Percentiles rank a stretch among this genome's conserved stretches.
Conservation (phyloP, 1,140 invertebrate species). For the Eueides isabella region DNA sequence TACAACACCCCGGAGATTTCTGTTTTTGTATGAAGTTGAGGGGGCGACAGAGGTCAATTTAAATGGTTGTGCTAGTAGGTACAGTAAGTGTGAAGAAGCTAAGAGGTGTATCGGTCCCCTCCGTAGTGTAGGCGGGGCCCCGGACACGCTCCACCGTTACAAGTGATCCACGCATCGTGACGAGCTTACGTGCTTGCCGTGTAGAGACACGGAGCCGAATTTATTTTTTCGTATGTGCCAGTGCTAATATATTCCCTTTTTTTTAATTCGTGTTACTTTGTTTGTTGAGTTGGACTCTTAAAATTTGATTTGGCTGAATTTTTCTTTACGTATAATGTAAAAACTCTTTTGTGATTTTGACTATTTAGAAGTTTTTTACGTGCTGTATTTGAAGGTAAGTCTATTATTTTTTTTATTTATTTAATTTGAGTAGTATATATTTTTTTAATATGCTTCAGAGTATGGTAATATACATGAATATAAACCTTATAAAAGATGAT, state of each 20-base stretch:
- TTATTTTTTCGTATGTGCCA: conserved; percentile 36
- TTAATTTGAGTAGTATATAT: background rate
- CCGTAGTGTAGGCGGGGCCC: conserved; percentile 70
- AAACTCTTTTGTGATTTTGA: conserved; percentile 14
- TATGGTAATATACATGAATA: no score
- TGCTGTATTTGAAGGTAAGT: conserved; percentile 15
- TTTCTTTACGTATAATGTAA: conserved; percentile 22
- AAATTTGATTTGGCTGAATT: conserved; percentile 19
- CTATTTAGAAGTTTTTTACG: conserved; percentile 9
- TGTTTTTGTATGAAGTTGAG: conserved; percentile 19
- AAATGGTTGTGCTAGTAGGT: conserved; percentile 65
- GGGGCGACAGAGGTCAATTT: conserved; percentile 45
- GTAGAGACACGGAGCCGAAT: conserved; percentile 35
- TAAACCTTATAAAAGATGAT: background rate
- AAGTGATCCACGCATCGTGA: conserved; percentile 65
- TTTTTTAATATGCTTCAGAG: no score
- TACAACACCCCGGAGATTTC: conserved; percentile 25
- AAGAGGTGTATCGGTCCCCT: conserved; percentile 75
- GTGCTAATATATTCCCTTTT: conserved; percentile 23
- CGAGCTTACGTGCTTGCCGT: conserved; percentile 63
- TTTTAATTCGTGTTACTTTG: conserved; percentile 1
- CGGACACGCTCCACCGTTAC: conserved; percentile 68
- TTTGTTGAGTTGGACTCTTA: conserved; percentile 20
- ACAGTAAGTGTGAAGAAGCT: conserved; percentile 75
- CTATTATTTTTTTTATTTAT: background rate